Conservation (phyloP, 2,888 invertebrate genomes). For the Tenthredo mesomela region DNA sequence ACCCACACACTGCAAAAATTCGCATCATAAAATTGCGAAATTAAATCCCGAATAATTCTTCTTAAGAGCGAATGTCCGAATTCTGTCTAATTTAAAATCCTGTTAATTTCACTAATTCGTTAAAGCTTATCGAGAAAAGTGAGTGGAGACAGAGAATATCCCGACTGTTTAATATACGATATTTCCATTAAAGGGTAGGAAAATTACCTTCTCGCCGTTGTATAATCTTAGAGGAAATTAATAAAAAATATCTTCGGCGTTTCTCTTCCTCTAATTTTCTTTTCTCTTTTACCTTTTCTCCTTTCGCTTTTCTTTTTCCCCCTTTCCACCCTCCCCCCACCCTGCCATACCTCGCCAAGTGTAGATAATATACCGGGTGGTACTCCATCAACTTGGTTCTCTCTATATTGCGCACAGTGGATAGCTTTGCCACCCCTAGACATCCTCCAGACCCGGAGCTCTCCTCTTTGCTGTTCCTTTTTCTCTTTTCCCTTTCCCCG, state of each 20-base stretch:
- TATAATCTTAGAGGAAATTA: conserved; percentile 38
- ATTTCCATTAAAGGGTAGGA: conserved; percentile 30
- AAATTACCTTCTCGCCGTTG: conserved; percentile 33
- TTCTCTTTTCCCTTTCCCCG: conserved; percentile 39
- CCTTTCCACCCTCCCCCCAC: no score
- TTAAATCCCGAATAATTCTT: neutral
- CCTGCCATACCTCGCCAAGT: neutral
- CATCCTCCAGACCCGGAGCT: neutral
- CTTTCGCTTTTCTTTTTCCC: neutral
- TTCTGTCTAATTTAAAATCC: neutral
- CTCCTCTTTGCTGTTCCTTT: neutral
- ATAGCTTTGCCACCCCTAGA: conserved; percentile 10
- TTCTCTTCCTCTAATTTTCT: neutral
- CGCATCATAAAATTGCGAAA: neutral
- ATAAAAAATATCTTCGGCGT: conserved; percentile 41
- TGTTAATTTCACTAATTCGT: neutral
- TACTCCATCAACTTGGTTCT: conserved; percentile 40
- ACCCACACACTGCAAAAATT: neutral
- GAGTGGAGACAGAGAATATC: neutral
- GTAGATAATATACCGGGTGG: conserved; percentile 48
- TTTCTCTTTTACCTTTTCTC: neutral
- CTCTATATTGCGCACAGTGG: conserved; percentile 20
- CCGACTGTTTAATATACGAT: neutral
- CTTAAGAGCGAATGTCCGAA: neutral
- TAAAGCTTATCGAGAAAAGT: neutral